phyloP scores from a whole-genome alignment of 2,888 invertebrate genomes.

The Spatulosminthurus flaviceps region DNA sequence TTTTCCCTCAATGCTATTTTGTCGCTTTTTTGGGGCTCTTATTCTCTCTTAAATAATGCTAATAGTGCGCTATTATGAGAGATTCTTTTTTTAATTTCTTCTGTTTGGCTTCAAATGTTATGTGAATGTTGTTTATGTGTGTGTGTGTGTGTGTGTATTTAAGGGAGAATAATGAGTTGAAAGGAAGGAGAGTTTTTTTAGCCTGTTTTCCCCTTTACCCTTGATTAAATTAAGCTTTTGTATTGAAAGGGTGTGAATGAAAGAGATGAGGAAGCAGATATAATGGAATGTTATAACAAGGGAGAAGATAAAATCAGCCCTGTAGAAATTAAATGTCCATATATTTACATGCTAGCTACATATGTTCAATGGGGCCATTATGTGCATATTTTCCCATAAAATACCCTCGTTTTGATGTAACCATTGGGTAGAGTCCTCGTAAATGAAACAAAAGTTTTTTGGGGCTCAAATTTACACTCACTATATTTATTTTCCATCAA shows the following conservation, averaged over 20 bases:
- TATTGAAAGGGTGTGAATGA: conserved; percentile 1
- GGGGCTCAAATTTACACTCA: no score
- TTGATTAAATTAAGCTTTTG: conserved; percentile 4
- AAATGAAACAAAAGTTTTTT: no score
- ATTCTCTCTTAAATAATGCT: not conserved
- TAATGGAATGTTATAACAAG: not conserved
- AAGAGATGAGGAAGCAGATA: not conserved
- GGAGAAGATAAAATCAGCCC: conserved; percentile 18
- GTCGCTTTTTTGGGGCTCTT: not conserved
- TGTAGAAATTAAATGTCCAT: no score
- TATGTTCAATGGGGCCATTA: no score
- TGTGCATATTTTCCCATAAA: no score
- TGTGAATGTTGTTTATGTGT: no score
- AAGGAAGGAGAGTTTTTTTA: not conserved
- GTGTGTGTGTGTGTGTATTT: no score
- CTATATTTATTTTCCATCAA: no score
- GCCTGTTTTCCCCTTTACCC: conserved; percentile 6
- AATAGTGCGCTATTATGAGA: not conserved
- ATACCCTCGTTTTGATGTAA: no score
- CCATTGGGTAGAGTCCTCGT: no score
- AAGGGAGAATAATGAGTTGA: not conserved
- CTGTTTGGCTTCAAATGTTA: no score
- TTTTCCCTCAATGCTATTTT: conserved; percentile 1
- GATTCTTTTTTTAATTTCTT: not conserved
- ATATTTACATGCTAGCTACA: no score